Base-by-base conservation (phyloP, 2,888 invertebrate genomes). In the Oscheius sp. region DNA sequence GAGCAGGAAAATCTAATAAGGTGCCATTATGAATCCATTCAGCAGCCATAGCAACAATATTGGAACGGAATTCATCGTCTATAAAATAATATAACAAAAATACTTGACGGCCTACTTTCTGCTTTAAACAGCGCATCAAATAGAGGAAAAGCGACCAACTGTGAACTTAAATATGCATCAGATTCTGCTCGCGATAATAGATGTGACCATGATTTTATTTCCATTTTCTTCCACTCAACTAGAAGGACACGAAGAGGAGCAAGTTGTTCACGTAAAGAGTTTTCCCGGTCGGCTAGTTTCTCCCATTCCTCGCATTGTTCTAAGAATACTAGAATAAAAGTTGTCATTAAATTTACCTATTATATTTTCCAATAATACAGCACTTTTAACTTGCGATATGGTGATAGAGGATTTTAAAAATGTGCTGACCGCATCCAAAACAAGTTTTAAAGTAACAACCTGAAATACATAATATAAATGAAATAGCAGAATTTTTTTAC, bases 321-420 rank as follows among this genome's bases (percentile, higher is more conserved):
- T 86, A 46, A n/a, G 29, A 63, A 43, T 41, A 55, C 7, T n/a
- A 52, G 18, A 25, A 41, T 52, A 72, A 72, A 2, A 53, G 3
- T 16, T 49, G n/a, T 49, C 41, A n/a, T 52, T 43, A n/a, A 45
- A 41, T 74, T 94, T 93, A 76, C 93, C 93, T 0, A 97, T 91
- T 0, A 99, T 90, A 61, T 96, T 90, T 89, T 99, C 98, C 69
- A 98, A 91, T 0, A 96, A 96, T 0, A 94, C 93, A 1, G 96
- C 92, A 87, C 95, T 95, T 79, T 95, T 93, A 74, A 95, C 93
- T 2, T 98, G 90, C 0, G 97, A 93, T 77, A 94, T 93, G 0
- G 93, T 93, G 3, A 82, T 75, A 5, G 82, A 72, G 1, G 74
- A 61, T 16, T 72, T 58, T 35, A 77, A 59, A 61, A 87, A 86